phyloP scores from a whole-genome alignment of 2,113 vertebrate species.

The Hemicordylus capensis region DNA sequence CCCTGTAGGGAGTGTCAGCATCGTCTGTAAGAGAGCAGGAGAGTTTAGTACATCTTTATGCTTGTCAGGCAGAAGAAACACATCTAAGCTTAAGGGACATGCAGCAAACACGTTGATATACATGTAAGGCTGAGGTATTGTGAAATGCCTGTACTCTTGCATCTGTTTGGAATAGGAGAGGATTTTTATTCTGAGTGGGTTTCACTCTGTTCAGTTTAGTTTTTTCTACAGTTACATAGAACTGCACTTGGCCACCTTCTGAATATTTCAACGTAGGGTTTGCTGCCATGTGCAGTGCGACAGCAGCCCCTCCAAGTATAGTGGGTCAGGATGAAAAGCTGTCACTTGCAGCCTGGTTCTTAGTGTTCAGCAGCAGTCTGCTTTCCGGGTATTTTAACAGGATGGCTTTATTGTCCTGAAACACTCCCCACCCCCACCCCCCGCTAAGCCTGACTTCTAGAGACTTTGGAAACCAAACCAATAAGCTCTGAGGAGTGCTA shows the following conservation, averaged over 20 bases:
- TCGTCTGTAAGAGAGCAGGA: background rate
- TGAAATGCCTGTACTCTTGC: background rate
- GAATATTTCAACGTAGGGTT: background rate
- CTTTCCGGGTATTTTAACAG: no score
- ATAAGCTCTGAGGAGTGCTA: no score
- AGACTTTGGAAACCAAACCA: no score
- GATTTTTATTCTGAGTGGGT: background rate
- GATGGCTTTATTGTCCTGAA: no score
- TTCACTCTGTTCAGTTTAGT: background rate
- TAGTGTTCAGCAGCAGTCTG: no score
- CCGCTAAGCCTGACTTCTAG: no score
- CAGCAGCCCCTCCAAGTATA: background rate
- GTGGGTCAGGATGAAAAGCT: background rate
- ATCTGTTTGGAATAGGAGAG: background rate
- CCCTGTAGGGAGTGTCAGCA: background rate
- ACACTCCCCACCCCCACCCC: no score
- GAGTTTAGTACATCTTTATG: background rate
- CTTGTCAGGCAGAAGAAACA: background rate
- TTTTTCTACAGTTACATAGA: background rate
- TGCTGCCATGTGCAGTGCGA: background rate
- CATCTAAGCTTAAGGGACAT: background rate
- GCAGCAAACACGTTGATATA: background rate
- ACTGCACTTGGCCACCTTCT: background rate
- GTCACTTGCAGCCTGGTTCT: no score
- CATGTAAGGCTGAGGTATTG: background rate